phyloP scores from a whole-genome alignment of 1,140 invertebrate species.

The Drosophila kurseongensis region DNA sequence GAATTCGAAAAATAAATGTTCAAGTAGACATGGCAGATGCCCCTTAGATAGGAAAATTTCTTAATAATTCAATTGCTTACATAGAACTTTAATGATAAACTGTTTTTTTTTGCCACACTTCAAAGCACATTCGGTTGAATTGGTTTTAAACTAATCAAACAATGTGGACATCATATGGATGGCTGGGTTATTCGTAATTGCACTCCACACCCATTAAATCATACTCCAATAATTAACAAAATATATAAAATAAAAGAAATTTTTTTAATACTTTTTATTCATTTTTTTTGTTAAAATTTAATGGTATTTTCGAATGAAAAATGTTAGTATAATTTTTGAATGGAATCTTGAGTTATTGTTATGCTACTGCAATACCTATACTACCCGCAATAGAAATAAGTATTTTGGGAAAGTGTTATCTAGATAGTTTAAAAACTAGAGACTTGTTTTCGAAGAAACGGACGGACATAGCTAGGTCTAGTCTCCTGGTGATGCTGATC shows the following conservation, averaged over 20 bases:
- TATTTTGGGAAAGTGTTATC: too few species aligned
- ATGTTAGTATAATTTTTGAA: neutral
- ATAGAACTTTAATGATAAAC: neutral
- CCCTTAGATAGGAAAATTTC: neutral
- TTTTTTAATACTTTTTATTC: too few species aligned
- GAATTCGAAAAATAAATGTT: neutral
- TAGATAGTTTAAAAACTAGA: too few species aligned
- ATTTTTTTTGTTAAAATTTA: neutral
- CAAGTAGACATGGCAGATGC: slow-evolving; percentile 6
- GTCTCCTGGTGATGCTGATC: too few species aligned
- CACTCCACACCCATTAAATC: neutral
- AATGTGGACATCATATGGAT: slow-evolving; percentile 6
- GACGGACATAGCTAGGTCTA: too few species aligned
- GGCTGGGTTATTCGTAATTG: slow-evolving; percentile 13
- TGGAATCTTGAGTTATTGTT: too few species aligned
- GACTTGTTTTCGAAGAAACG: too few species aligned
- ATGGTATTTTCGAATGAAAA: neutral
- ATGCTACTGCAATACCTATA: too few species aligned
- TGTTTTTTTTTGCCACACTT: neutral
- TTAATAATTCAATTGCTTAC: neutral
- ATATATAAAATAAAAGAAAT: slow-evolving; percentile 3
- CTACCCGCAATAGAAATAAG: too few species aligned
- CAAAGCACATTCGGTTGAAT: slow-evolving; percentile 1
- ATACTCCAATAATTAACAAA: slow-evolving; percentile 7
- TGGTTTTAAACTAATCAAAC: neutral